Percentiles rank a stretch among this genome's conserved stretches.
Evolutionary conservation across 2,797 vertebrate species (phyloP).

Genomic region (Babyrousa celebensis): DNA sequence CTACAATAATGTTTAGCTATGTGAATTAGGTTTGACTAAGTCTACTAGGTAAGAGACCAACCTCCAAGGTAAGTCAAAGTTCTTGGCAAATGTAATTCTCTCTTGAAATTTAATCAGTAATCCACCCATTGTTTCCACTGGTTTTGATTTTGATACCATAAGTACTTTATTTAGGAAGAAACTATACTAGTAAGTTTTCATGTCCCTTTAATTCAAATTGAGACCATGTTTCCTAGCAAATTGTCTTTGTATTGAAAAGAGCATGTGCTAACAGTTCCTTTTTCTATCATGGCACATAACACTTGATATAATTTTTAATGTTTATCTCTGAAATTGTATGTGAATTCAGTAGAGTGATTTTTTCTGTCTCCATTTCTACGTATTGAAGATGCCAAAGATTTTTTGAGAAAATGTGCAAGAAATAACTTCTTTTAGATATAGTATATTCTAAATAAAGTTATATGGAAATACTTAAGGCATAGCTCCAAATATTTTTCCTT

Average conservation of each 20-base stretch:
- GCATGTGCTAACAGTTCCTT: not conserved
- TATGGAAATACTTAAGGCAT: not conserved
- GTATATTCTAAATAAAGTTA: slow-evolving; percentile 37
- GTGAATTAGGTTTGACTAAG: not conserved
- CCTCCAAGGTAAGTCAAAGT: not conserved
- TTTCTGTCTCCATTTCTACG: not conserved
- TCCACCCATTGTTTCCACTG: not conserved
- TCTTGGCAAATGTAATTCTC: not conserved
- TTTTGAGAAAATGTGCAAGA: not conserved
- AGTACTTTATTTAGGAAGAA: slow-evolving; percentile 46
- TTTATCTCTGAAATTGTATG: slow-evolving; percentile 23
- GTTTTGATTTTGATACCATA: not conserved
- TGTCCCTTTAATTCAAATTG: slow-evolving; percentile 25
- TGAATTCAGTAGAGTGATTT: not conserved
- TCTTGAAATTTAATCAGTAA: not conserved
- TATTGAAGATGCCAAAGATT: not conserved
- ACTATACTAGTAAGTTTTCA: not conserved
- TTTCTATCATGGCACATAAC: not conserved
- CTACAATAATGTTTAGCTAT: not conserved
- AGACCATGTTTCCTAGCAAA: slow-evolving; percentile 1
- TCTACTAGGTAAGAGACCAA: not conserved
- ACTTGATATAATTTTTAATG: slow-evolving; percentile 15
- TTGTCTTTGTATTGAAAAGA: slow-evolving; percentile 10
- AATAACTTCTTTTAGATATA: not conserved
- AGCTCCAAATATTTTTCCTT: not conserved